Evolutionary conservation across 64 coral and sea anemone genomes (phyloP), one percentile per base, ranked within the genome.

Genomic region (Acropora tenuis): DNA sequence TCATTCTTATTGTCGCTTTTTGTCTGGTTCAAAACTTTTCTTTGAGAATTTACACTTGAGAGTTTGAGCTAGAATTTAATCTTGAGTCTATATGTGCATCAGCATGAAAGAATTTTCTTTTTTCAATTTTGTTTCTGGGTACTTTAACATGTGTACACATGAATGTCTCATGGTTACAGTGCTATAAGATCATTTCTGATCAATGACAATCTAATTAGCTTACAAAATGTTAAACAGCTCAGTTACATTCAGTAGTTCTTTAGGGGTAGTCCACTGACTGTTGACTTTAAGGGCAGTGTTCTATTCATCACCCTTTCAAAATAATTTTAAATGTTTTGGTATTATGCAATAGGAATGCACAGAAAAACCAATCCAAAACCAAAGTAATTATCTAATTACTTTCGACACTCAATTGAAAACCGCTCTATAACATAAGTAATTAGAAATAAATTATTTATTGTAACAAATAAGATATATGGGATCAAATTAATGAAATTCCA

Each of bases 201-300:
- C 63, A 68, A 68, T n/a, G 63, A 68, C 63, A 68, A 13, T 68
- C 63, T 68, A n/a, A n/a, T 7, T 68, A 68, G 63, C 63, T n/a
- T 68, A 68, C 63, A 68, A 68, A 68, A 68, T 68, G 11, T 68
- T 13, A 68, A 68, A n/a, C 17, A 68, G 63, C 63, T 68, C 63
- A 68, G 63, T 17, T 68, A 68, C 63, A 68, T 68, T 68, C 63
- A 68, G 63, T 68, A 68, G 63, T 68, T n/a, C 63, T 68, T 68
- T 68, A 55, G 52, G 52, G 63, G 63, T 68, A 68, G 63, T 17
- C 11, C 17, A 55, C 52, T 55, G 52, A 1, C 52, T 55, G 52
- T 55, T 55, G 52, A 55, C 52, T 55, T 5, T 5, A 10, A 0
- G 52, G 52, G 52, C 52, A 55, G 52, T 55, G 52, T 55, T 55